Percentiles rank a stretch among this genome's conserved stretches.
Evolutionary conservation across 64 coral and sea anemone genomes (phyloP).

Genomic region (Dendronephthya gigantea): DNA sequence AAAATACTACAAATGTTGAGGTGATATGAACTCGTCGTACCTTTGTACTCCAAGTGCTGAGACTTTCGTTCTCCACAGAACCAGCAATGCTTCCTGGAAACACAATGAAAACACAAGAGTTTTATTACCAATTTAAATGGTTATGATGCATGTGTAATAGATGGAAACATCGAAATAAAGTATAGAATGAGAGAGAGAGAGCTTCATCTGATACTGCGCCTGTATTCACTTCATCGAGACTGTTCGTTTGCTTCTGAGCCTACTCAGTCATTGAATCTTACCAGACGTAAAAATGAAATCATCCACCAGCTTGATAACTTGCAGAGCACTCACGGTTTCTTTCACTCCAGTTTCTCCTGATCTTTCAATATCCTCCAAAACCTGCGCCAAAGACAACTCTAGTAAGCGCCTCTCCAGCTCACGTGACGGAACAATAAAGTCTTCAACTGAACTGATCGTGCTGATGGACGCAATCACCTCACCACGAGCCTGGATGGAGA

Average conservation of each 20-base stretch:
- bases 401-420: conserved; percentile 64
- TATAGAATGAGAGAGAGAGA: too few relatives aligned
- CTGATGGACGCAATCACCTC: conserved; percentile 82
- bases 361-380: conserved; percentile 60
- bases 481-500: conserved; percentile 52
- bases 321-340: conserved; percentile 63
- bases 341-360: conserved; percentile 82
- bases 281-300: conserved; percentile 94
- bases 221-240: too few relatives aligned
- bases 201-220: too few relatives aligned
- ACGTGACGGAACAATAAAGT: conserved; percentile 63
- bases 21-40: conserved; percentile 20
- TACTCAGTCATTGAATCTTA: too few relatives aligned
- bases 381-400: conserved; percentile 64
- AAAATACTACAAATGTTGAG: too few relatives aligned
- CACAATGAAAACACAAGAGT: too few relatives aligned
- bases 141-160: too few relatives aligned
- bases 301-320: conserved; percentile 72
- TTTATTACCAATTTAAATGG: too few relatives aligned
- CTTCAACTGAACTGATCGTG: conserved; percentile 56
- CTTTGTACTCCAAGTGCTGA: conserved; percentile 58
- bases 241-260: too few relatives aligned
- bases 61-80: conserved; percentile 23
- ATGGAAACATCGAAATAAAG: too few relatives aligned
- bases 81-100: conserved; percentile 55